phyloP scores from a whole-genome alignment of 2,888 invertebrate genomes.

The Steinernema hermaphroditum region DNA sequence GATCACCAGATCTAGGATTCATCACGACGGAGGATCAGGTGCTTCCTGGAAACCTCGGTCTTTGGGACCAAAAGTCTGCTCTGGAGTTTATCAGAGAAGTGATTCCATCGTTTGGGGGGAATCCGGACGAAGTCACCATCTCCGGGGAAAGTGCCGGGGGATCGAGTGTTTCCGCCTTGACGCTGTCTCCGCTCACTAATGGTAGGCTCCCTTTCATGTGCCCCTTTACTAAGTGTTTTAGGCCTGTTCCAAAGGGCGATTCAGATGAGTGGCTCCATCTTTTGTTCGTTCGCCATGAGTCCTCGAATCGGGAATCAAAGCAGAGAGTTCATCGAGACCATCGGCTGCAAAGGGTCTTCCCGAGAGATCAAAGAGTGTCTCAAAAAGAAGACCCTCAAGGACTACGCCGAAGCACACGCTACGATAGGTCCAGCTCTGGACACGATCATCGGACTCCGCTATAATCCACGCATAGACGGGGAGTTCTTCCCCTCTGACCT shows the following conservation, averaged over 20 bases:
- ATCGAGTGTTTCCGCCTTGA: conserved; percentile 35
- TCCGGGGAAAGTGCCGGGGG: conserved; percentile 42
- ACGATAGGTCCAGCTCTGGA: not conserved
- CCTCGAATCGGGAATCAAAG: conserved; percentile 3
- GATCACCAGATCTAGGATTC: conserved; percentile 36
- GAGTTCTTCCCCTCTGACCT: conserved; percentile 14
- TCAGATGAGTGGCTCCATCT: conserved; percentile 27
- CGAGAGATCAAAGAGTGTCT: conserved; percentile 26
- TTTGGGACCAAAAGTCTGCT: conserved; percentile 40
- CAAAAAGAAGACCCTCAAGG: conserved; percentile 27
- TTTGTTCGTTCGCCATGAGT: conserved; percentile 7
- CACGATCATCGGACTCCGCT: conserved; percentile 20
- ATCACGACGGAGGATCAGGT: conserved; percentile 32
- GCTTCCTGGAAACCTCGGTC: conserved; percentile 39
- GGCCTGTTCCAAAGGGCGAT: conserved; percentile 28
- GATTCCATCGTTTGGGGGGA: conserved; percentile 37
- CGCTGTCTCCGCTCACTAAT: conserved; percentile 35
- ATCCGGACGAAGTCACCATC: conserved; percentile 33
- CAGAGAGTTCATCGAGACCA: not conserved
- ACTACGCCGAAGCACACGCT: conserved; percentile 22
- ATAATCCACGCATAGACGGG: conserved; percentile 8
- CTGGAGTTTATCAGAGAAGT: conserved; percentile 37
- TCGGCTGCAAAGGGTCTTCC: conserved; percentile 16
- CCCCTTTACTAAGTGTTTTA: too few species aligned
- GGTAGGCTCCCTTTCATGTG: too few species aligned